Conservation (phyloP, 2,113 vertebrate genomes). For the Lonchura striata region DNA sequence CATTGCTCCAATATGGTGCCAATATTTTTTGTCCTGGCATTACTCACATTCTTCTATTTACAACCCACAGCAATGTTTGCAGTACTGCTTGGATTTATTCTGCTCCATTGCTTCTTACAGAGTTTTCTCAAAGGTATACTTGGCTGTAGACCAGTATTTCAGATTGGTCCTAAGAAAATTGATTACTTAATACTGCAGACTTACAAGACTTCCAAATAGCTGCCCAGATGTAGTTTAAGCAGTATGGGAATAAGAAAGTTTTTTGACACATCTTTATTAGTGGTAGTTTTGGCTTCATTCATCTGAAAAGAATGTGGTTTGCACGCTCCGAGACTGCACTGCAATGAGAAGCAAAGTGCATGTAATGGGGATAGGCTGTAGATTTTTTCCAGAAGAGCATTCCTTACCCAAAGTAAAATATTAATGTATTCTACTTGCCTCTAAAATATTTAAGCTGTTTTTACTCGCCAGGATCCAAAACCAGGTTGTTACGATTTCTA, state of each 20-base stretch:
- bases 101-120: not conserved
- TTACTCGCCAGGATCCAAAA: not conserved
- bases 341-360: not conserved
- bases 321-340: not conserved
- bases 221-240: not conserved
- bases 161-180: not conserved
- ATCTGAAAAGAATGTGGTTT: not conserved
- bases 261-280: not conserved
- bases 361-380: not conserved
- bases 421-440: not conserved
- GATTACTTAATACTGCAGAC: not conserved
- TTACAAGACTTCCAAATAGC: not conserved
- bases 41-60: not conserved
- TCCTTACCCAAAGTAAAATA: not conserved
- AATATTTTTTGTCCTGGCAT: not conserved
- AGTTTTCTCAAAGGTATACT: not conserved
- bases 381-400: not conserved
- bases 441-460: conserved; percentile 9
- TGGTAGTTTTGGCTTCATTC: not conserved
- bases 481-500: not conserved
- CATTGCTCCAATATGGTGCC: not conserved
- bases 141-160: not conserved
- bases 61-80: not conserved
- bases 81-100: not conserved
- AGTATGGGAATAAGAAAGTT: not conserved